Percentiles rank a stretch among this genome's conserved stretches.
phyloP scores from a whole-genome alignment of 2,797 vertebrate species.

The Cuculus canorus region DNA sequence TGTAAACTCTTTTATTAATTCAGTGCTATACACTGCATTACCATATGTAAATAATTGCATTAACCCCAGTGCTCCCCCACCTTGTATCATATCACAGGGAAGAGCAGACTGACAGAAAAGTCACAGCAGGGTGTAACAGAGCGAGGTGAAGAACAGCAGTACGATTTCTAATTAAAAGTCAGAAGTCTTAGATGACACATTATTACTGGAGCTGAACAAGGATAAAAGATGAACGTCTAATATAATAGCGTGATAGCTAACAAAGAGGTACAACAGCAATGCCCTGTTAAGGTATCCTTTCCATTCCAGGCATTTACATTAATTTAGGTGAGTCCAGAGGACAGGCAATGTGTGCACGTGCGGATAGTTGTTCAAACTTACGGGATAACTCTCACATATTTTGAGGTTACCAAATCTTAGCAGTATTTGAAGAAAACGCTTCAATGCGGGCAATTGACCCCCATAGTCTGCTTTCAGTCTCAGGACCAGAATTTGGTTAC shows the following conservation, averaged over 20 bases:
- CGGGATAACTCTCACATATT: neutral
- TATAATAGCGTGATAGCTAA: neutral
- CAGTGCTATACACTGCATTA: neutral
- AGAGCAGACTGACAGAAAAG: constrained; percentile 40
- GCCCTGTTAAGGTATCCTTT: neutral
- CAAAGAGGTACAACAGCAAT: neutral
- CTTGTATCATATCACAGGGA: constrained; percentile 32
- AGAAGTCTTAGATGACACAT: constrained; percentile 26
- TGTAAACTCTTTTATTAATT: constrained; percentile 30
- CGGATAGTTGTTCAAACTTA: neutral
- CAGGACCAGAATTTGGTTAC: neutral
- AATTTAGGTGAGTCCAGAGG: neutral
- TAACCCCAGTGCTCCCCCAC: constrained; percentile 39
- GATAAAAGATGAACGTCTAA: neutral
- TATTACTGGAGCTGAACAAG: constrained; percentile 26
- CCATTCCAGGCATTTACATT: neutral
- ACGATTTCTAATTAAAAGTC: constrained; percentile 53
- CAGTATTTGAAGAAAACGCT: neutral
- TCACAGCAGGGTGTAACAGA: neutral
- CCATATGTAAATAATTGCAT: constrained; percentile 60
- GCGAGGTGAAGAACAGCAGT: neutral
- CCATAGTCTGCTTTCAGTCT: neutral
- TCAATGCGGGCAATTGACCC: no score
- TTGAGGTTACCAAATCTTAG: neutral
- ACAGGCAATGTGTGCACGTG: accelerated